These are phyloP conservation scores for Oryzias melastigma DNA, from an alignment of 2,113 vertebrate species.

Conservation along the genomic window DNA sequence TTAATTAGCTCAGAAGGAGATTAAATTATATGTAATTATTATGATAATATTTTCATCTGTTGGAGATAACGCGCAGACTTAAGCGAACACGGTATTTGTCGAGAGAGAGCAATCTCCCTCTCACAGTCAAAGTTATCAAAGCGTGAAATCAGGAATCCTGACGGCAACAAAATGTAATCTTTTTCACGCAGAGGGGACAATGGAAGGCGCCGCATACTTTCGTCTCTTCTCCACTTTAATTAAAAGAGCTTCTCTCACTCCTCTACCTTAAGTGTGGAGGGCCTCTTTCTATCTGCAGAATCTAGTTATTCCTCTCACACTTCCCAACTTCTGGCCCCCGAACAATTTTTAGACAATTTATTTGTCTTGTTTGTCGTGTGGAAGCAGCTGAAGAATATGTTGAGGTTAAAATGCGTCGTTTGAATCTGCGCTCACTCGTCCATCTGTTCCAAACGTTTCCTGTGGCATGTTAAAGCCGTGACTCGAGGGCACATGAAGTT, in stretches of 20 bases:
- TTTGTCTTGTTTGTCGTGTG: slow-evolving; percentile 32
- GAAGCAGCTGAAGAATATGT: slow-evolving; percentile 6
- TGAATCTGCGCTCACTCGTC: slow-evolving; percentile 6
- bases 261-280: slow-evolving; percentile 37
- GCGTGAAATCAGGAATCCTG: slow-evolving; percentile 79
- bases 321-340: slow-evolving; percentile 38
- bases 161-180: slow-evolving; percentile 78
- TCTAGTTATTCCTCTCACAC: slow-evolving; percentile 53
- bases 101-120: slow-evolving; percentile 65
- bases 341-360: slow-evolving; percentile 48
- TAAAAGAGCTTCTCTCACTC: slow-evolving; percentile 64
- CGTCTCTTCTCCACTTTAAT: slow-evolving; percentile 75
- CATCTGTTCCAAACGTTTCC: slow-evolving; percentile 8
- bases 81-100: slow-evolving; percentile 62
- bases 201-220: slow-evolving; percentile 66
- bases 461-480: slow-evolving; percentile 13
- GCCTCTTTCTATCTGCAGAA: slow-evolving; percentile 49
- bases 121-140: slow-evolving; percentile 74
- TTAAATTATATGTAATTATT: slow-evolving; percentile 80
- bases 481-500: background rate
- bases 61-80: slow-evolving; percentile 69
- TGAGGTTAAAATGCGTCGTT: slow-evolving; percentile 8
- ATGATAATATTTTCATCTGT: slow-evolving; percentile 78
- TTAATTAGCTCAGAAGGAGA: slow-evolving; percentile 76
- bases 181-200: slow-evolving; percentile 77